Evolutionary conservation across 2,797 vertebrate genomes (phyloP), one percentile per base, ranked within the genome.

Genomic region (Gadopsis bispinosus): DNA sequence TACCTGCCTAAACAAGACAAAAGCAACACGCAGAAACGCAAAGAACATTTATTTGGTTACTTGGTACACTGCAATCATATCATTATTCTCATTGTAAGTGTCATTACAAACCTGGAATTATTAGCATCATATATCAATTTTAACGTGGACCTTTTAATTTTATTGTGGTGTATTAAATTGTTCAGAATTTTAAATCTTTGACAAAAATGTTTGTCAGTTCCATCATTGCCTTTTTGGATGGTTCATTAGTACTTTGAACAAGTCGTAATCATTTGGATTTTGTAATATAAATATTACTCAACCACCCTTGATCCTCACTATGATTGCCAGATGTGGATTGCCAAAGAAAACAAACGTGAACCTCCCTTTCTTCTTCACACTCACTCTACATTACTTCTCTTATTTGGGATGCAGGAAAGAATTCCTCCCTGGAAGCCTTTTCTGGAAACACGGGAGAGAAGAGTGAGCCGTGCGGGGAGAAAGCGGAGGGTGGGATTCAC

Each of bases 401-500:
- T 70, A 26, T 83, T 87, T 75, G 79, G 69, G 67, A 77, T 85
- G 61, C 92, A 98, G 97, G 94, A 33, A 93, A 92, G 71, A 80
- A 90, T 88, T 77, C 81, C 51, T 93, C 92, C 83, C 89, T 86
- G 64, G 93, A 92, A 93, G 90, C 80, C 47, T 63, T 81, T 74
- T 77, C 69, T 62, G 84, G 86, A 79, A 85, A 77, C 51, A 50
- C 55, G 16, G 87, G 83, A 13, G 87, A 81, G 31, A 87, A 86
- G 67, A 81, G 73, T 33, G 80, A 85, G 68, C 88, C 29, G 0
- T 77, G 66, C 71, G 20, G 75, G 63, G 89, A 80, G 64, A 95
- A 96, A 92, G 91, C 92, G 85, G 91, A 91, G 62, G 83, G 85
- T 82, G 92, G 78, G 90, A 88, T 77, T 54, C 83, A 84, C 61